Conservation (phyloP, 1,140 invertebrate genomes). For the Drosophila repletoides region DNA sequence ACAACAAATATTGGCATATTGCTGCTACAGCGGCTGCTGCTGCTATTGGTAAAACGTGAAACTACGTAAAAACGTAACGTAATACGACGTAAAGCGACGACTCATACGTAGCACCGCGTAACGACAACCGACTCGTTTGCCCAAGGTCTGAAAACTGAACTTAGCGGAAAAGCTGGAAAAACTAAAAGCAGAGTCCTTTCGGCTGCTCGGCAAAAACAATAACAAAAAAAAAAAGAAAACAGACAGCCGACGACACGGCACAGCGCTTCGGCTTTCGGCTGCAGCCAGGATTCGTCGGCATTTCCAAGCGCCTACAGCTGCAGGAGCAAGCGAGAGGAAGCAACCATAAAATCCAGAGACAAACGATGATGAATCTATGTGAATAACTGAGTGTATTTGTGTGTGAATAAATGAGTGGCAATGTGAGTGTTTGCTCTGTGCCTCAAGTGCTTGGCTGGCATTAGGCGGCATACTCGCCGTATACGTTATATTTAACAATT, state of each 20-base stretch:
- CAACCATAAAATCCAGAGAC: not conserved
- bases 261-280: no score
- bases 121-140: constrained; percentile 70
- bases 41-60: no score
- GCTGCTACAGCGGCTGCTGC: no score
- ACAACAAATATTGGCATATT: constrained; percentile 65
- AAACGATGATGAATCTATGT: not conserved
- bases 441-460: constrained; percentile 5
- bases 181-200: constrained; percentile 14
- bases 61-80: constrained; percentile 58
- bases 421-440: not conserved
- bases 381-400: not conserved
- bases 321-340: constrained; percentile 16
- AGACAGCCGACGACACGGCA: no score
- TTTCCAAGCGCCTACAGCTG: no score
- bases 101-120: constrained; percentile 7
- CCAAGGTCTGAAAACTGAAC: constrained; percentile 75
- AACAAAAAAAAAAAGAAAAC: no score
- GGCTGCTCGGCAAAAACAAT: constrained; percentile 46
- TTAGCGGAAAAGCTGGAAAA: constrained; percentile 17
- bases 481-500: constrained; percentile 49
- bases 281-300: constrained; percentile 57
- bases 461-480: constrained; percentile 15
- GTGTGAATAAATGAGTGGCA: not conserved
- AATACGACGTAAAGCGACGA: constrained; percentile 18